Evolutionary conservation across 2,888 invertebrate species (phyloP), one percentile per base, ranked within the genome.

Genomic region (Isotomurus palustris): DNA sequence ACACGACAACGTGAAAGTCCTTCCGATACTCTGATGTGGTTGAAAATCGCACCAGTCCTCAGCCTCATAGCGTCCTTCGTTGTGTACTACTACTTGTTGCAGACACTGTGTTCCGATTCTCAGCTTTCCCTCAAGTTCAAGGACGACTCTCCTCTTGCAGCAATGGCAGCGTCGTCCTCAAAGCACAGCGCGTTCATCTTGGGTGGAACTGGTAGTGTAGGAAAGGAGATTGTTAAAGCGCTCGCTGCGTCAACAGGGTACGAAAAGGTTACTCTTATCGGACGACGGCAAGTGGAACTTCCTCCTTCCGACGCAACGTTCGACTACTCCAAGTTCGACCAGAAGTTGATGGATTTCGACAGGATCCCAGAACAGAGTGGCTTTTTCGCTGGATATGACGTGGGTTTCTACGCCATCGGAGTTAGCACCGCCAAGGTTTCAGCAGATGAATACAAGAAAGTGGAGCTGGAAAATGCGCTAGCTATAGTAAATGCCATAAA

Each of bases 121-220:
- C n/a, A n/a, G n/a, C n/a, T n/a, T n/a, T n/a, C n/a, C n/a, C n/a
- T n/a, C n/a, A n/a, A n/a, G n/a, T n/a, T n/a, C n/a, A n/a, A n/a
- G n/a, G n/a, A n/a, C n/a, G n/a, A n/a, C n/a, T n/a, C n/a, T n/a
- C n/a, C n/a, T n/a, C n/a, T n/a, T n/a, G n/a, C n/a, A n/a, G n/a
- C n/a, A n/a, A n/a, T n/a, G n/a, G n/a, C n/a, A n/a, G n/a, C n/a
- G n/a, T n/a, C n/a, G n/a, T n/a, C n/a, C n/a, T n/a, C n/a, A 32
- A 32, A 32, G 8, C 32, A 10, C 14, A 32, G 14, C 10, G 78
- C 78, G 0, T 75, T 79, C 63, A 73, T 79, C 12, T 64, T 79
- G 4, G 79, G 79, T 6, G 77, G 74, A 53, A 76, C 78, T 2
- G 80, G 80, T 25, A 78, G 76, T 60, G 73, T 76, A 10, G 80